These are phyloP conservation scores for Gymnoscopelus braueri DNA, from an alignment of 2,797 vertebrate species.

Conservation along the genomic window DNA sequence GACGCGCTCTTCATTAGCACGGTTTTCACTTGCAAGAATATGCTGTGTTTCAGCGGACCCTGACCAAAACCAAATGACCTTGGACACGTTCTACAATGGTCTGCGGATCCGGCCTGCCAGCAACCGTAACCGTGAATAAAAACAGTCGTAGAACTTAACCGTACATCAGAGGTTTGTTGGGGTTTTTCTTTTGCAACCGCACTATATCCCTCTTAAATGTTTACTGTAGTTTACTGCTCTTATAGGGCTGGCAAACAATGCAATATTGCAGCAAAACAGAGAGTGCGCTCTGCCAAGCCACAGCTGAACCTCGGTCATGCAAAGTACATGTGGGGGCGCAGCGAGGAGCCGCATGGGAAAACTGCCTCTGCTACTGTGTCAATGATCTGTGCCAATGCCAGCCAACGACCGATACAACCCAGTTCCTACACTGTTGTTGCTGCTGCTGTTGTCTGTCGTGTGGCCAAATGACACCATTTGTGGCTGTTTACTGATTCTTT, in stretches of 20 bases:
- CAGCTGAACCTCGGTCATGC: constrained; percentile 66
- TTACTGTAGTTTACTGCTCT: constrained; percentile 80
- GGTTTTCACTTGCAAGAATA: constrained; percentile 74
- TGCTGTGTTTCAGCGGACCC: constrained; percentile 64
- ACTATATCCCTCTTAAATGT: constrained; percentile 81
- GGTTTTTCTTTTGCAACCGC: constrained; percentile 69
- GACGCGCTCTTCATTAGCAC: constrained; percentile 72
- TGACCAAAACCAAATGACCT: constrained; percentile 81
- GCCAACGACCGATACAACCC: constrained; percentile 2
- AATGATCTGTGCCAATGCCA: constrained; percentile 24
- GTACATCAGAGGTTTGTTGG: constrained; percentile 82
- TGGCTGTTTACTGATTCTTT: not conserved
- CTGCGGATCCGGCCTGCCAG: constrained; percentile 67
- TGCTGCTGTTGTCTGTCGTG: constrained; percentile 18
- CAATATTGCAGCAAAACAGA: constrained; percentile 63
- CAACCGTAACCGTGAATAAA: constrained; percentile 84
- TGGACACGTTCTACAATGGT: constrained; percentile 74
- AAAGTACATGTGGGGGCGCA: constrained; percentile 60
- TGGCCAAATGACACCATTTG: not conserved
- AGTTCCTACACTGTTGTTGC: not conserved
- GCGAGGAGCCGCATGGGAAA: constrained; percentile 74
- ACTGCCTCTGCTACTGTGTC: constrained; percentile 42
- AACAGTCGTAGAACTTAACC: constrained; percentile 75
- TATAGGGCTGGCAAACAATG: constrained; percentile 69
- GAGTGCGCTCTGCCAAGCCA: constrained; percentile 66